Evolutionary conservation across 2,888 invertebrate species (phyloP).

Genomic region (Machimus rusticus): DNA sequence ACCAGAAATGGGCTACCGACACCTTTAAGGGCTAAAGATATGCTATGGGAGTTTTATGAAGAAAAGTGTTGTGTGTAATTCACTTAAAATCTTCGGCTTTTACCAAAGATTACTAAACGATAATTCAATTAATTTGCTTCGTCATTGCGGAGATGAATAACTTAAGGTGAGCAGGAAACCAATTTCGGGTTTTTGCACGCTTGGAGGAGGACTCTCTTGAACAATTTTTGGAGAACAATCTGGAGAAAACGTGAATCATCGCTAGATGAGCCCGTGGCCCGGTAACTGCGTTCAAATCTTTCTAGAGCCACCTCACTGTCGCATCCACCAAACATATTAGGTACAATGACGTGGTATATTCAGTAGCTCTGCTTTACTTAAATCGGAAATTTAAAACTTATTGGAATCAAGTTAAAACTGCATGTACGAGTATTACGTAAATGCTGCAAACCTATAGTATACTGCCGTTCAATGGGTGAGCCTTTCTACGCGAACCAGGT

Average conservation of each 20-base stretch:
- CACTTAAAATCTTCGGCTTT: constrained; percentile 42
- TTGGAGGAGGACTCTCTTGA: background rate
- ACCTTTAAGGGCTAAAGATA: background rate
- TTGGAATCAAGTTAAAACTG: background rate
- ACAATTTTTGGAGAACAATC: background rate
- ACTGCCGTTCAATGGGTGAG: background rate
- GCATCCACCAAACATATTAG: background rate
- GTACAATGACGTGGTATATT: background rate
- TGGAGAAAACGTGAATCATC: background rate
- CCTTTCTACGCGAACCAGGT: background rate
- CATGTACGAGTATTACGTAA: background rate
- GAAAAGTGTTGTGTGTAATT: constrained; percentile 23
- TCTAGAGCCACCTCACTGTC: background rate
- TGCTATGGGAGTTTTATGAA: background rate
- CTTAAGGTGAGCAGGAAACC: background rate
- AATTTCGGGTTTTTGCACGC: background rate
- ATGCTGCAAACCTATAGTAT: background rate
- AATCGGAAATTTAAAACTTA: background rate
- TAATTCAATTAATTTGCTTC: constrained; percentile 44
- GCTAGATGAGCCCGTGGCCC: background rate
- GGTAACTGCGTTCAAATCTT: background rate
- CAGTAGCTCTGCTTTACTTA: background rate
- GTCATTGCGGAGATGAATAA: constrained; percentile 8
- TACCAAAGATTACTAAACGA: constrained; percentile 39
- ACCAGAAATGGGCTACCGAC: background rate